Evolutionary conservation across 2,888 invertebrate genomes (phyloP).

Genomic region (Bruchidius siliquastri): DNA sequence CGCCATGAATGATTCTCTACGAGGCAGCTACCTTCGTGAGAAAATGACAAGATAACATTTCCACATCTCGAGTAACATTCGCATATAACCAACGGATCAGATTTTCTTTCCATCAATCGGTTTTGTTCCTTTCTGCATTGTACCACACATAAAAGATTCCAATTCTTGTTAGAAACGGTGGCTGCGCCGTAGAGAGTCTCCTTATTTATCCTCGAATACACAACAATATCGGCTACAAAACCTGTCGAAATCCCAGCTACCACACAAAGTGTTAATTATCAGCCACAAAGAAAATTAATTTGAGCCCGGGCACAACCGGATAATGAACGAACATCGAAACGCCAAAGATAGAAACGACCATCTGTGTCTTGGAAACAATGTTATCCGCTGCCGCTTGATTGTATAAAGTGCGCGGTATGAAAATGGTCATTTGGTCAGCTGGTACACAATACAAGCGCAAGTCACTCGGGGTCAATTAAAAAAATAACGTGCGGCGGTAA

Average conservation of each 20-base stretch:
- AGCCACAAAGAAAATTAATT: neutral
- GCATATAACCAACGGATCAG: neutral
- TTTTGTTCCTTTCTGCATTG: neutral
- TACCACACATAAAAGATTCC: neutral
- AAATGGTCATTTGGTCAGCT: slow-evolving; percentile 10
- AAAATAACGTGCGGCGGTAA: slow-evolving; percentile 14
- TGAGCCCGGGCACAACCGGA: no score
- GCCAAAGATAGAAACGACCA: neutral
- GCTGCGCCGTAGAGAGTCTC: neutral
- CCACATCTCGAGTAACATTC: neutral
- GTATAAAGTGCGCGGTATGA: neutral
- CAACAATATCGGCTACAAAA: neutral
- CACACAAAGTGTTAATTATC: neutral
- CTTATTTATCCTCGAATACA: neutral
- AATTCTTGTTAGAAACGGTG: neutral
- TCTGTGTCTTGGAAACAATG: neutral
- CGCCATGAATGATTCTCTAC: neutral
- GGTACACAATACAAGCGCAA: slow-evolving; percentile 16
- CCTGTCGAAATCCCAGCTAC: neutral
- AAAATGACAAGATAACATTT: neutral
- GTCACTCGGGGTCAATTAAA: slow-evolving; percentile 21
- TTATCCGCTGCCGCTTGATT: neutral
- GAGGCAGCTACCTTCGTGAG: neutral
- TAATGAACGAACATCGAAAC: neutral
- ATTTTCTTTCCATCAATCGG: neutral